Conservation (phyloP, 2,797 vertebrate species). For the Lutjanus argentimaculatus region DNA sequence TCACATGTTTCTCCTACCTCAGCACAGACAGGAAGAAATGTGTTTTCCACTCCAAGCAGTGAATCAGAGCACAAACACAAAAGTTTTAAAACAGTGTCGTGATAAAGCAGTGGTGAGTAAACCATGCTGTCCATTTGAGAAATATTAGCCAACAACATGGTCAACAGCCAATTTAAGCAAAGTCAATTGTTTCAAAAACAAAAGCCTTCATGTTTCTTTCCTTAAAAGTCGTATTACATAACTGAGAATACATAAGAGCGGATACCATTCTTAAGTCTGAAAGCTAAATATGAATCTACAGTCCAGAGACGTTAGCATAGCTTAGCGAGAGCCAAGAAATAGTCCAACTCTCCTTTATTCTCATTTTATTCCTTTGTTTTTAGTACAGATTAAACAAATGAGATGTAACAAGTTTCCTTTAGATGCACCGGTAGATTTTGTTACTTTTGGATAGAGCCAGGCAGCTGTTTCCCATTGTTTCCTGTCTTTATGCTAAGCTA, state of each 20-base stretch:
- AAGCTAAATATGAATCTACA: background rate
- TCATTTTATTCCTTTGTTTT: background rate
- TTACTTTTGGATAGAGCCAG: too few species aligned
- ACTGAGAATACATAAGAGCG: background rate
- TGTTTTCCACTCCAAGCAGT: constrained; percentile 49
- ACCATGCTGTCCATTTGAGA: constrained; percentile 5
- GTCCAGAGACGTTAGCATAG: background rate
- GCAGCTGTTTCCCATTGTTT: too few species aligned
- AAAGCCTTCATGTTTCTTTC: background rate
- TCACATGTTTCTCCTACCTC: constrained; percentile 71
- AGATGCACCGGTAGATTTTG: background rate
- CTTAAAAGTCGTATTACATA: background rate
- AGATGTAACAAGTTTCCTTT: background rate
- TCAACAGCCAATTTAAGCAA: constrained; percentile 1
- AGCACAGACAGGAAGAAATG: constrained; percentile 46
- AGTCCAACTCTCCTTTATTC: background rate
- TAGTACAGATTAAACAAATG: background rate
- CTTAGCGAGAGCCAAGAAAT: constrained; percentile 2
- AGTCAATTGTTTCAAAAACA: background rate
- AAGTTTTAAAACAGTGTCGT: constrained; percentile 23
- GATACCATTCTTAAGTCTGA: background rate
- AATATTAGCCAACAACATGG: background rate
- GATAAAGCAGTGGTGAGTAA: constrained; percentile 7
- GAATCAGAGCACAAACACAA: constrained; percentile 32
- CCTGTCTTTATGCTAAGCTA: too few species aligned